Percentiles rank a stretch among this genome's conserved stretches.
Conservation (phyloP, 2,888 invertebrate species). For the Eristalis pertinax region DNA sequence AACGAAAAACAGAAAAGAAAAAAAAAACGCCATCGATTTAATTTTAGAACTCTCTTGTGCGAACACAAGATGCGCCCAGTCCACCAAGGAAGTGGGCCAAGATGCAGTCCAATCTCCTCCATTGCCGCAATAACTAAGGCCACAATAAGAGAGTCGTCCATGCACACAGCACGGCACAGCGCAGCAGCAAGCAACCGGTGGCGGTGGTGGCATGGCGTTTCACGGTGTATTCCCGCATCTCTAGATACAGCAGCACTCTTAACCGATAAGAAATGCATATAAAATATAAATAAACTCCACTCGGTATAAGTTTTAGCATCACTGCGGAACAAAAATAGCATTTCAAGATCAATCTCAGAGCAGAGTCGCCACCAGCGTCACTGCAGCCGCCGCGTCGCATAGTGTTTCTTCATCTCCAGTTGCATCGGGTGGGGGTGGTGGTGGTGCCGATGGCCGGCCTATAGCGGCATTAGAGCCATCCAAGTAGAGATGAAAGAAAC, state of each 20-base stretch:
- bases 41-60: slow-evolving; percentile 38
- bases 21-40: slow-evolving; percentile 40
- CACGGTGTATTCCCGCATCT: not conserved
- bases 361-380: not conserved
- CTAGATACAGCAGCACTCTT: slow-evolving; percentile 8
- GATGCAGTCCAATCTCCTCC: slow-evolving; percentile 43
- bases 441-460: slow-evolving; percentile 14
- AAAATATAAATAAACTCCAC: slow-evolving; percentile 39
- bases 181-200: slow-evolving; percentile 35
- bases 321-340: slow-evolving; percentile 58
- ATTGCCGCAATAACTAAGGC: slow-evolving; percentile 28
- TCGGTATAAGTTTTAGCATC: slow-evolving; percentile 30
- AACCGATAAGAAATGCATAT: slow-evolving; percentile 44
- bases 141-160: slow-evolving; percentile 12
- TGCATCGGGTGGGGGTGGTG: slow-evolving; percentile 22
- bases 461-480: slow-evolving; percentile 13
- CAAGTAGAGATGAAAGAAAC: slow-evolving; percentile 67
- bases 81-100: slow-evolving; percentile 69
- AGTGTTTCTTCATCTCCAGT: slow-evolving; percentile 51
- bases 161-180: not conserved
- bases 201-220: not conserved
- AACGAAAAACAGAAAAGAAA: not conserved
- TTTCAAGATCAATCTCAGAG: slow-evolving; percentile 67
- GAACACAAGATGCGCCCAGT: slow-evolving; percentile 23
- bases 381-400: slow-evolving; percentile 2